A percentile compares a stretch with the other conserved stretches of the same genome.
These are phyloP conservation scores for Coelopa pilipes DNA, from an alignment of 2,888 invertebrate species.

Conservation along the genomic window DNA sequence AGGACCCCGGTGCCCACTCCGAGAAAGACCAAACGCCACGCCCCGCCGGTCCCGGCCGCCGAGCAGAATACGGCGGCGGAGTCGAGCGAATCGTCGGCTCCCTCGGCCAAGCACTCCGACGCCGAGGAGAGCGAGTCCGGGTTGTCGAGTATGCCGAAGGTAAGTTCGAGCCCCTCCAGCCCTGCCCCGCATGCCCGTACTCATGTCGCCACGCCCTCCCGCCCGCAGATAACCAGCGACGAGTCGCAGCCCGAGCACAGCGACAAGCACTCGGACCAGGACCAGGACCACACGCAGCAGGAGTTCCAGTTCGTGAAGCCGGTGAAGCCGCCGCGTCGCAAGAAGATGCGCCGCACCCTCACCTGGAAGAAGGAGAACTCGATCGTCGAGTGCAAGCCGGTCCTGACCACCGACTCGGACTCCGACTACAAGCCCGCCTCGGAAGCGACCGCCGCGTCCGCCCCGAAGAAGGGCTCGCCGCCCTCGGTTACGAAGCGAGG, in stretches of 20 bases:
- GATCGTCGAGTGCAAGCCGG: constrained; percentile 52
- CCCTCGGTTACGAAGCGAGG: too few species aligned
- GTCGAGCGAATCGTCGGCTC: constrained; percentile 40
- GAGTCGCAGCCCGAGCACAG: constrained; percentile 53
- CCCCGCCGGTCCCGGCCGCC: constrained; percentile 18
- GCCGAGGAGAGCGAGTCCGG: constrained; percentile 58
- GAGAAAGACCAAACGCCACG: neutral
- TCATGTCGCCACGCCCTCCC: neutral
- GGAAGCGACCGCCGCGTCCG: neutral
- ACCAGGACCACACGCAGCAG: constrained; percentile 14
- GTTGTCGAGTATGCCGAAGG: constrained; percentile 56
- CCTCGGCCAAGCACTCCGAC: constrained; percentile 52
- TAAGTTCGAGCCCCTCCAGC: constrained; percentile 39
- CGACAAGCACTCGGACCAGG: constrained; percentile 2
- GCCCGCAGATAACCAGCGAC: constrained; percentile 53
- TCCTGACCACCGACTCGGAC: constrained; percentile 56
- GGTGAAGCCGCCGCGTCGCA: constrained; percentile 55
- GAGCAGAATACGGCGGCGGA: neutral
- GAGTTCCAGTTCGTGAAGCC: constrained; percentile 55
- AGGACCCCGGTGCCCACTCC: neutral
- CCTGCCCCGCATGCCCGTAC: neutral
- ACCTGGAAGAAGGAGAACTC: constrained; percentile 58
- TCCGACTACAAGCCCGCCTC: constrained; percentile 48
- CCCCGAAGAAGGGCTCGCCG: constrained; percentile 18
- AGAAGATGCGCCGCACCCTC: constrained; percentile 57